These are phyloP conservation scores for Teinopalpus imperialis DNA, from an alignment of 2,888 invertebrate genomes.

Conservation along the genomic window DNA sequence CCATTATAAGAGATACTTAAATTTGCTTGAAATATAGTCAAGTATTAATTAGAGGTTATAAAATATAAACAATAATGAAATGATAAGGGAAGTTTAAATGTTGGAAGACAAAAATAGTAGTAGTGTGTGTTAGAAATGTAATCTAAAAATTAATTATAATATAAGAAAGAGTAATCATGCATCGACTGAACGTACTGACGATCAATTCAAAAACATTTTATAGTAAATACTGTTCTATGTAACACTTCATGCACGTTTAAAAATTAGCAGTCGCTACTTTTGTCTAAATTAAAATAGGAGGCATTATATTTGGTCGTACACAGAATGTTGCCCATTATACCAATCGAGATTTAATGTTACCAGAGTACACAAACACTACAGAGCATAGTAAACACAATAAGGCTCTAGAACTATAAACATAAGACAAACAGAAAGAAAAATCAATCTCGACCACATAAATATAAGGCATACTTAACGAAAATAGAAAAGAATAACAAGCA, in stretches of 20 bases:
- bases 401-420: slow-evolving; percentile 10
- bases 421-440: slow-evolving; percentile 35
- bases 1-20: slow-evolving; percentile 66
- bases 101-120: slow-evolving; percentile 31
- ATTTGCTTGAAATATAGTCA: slow-evolving; percentile 67
- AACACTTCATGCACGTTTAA: slow-evolving; percentile 18
- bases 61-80: slow-evolving; percentile 30
- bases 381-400: slow-evolving; percentile 23
- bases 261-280: neutral
- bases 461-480: slow-evolving; percentile 35
- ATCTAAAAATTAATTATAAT: neutral
- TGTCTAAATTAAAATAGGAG: neutral
- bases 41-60: slow-evolving; percentile 5
- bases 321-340: slow-evolving; percentile 12
- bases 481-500: slow-evolving; percentile 68
- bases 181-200: slow-evolving; percentile 10
- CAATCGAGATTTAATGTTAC: neutral
- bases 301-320: neutral
- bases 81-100: slow-evolving; percentile 31
- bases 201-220: no score
- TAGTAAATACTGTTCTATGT: slow-evolving; percentile 9
- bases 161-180: slow-evolving; percentile 24
- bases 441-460: slow-evolving; percentile 52
- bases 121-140: slow-evolving; percentile 24
- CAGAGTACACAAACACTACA: slow-evolving; percentile 22